A percentile compares a stretch with the other conserved stretches of the same genome.
These are phyloP conservation scores for Hirtodrosophila alboralis DNA, from an alignment of 2,888 invertebrate species.

Conservation along the genomic window DNA sequence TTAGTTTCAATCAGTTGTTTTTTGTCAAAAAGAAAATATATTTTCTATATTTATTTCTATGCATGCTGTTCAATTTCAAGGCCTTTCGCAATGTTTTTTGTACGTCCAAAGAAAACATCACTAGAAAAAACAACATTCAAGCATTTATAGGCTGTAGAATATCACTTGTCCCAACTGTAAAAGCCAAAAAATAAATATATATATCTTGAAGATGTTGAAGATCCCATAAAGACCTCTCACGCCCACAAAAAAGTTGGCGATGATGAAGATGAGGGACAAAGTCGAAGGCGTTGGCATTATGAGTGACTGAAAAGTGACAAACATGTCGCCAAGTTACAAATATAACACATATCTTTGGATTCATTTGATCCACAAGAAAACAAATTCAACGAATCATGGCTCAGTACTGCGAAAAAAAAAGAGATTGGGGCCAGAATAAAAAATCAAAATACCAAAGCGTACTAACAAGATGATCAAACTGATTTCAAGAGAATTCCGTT, in stretches of 20 bases:
- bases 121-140: slow-evolving; percentile 17
- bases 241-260: slow-evolving; percentile 23
- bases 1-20: not conserved
- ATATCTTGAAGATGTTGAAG: slow-evolving; percentile 23
- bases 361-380: slow-evolving; percentile 21
- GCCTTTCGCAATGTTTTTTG: slow-evolving; percentile 35
- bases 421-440: slow-evolving; percentile 6
- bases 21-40: slow-evolving; percentile 7
- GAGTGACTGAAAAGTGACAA: slow-evolving; percentile 23
- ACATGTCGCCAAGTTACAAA: slow-evolving; percentile 10
- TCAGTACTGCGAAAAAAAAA: slow-evolving; percentile 2
- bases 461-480: slow-evolving; percentile 74
- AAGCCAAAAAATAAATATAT: slow-evolving; percentile 6
- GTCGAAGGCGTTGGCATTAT: slow-evolving; percentile 1
- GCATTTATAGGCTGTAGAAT: slow-evolving; percentile 12
- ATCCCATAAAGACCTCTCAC: slow-evolving; percentile 13
- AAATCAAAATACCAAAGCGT: slow-evolving; percentile 38
- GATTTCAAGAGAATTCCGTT: slow-evolving; percentile 70
- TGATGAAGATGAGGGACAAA: slow-evolving; percentile 1
- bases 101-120: slow-evolving; percentile 13
- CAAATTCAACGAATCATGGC: not conserved
- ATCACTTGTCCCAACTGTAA: slow-evolving; percentile 21
- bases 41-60: slow-evolving; percentile 21
- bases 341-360: slow-evolving; percentile 26
- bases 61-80: slow-evolving; percentile 26